These are phyloP conservation scores for Frankliniella fusca DNA, from an alignment of 2,888 invertebrate species.

Conservation along the genomic window DNA sequence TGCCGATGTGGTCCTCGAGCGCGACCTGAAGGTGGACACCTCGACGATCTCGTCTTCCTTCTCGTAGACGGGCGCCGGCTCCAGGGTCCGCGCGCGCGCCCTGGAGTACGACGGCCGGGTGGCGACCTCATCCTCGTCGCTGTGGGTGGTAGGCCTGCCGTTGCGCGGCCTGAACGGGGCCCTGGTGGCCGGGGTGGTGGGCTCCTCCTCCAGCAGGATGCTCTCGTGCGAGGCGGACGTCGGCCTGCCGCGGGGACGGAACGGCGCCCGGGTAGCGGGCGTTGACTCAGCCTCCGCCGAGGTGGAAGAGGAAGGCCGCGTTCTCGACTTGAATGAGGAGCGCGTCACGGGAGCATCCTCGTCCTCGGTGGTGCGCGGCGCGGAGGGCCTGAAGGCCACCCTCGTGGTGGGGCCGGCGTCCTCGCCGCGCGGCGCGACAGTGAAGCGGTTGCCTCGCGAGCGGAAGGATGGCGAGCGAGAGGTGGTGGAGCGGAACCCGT, in stretches of 20 bases:
- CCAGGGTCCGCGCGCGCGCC: background rate
- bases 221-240: background rate
- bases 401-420: background rate
- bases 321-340: background rate
- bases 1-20: background rate
- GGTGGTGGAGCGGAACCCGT: background rate
- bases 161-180: slow-evolving; percentile 28
- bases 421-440: background rate
- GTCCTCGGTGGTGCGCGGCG: background rate
- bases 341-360: background rate
- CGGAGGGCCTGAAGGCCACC: background rate
- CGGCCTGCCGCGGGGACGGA: background rate
- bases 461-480: background rate
- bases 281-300: slow-evolving; percentile 10
- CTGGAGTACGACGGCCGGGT: slow-evolving; percentile 11
- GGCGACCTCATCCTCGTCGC: slow-evolving; percentile 29
- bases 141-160: slow-evolving; percentile 28
- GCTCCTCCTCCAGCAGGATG: background rate
- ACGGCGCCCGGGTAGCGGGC: slow-evolving; percentile 24
- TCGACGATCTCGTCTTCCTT: slow-evolving; percentile 26
- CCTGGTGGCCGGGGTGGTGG: slow-evolving; percentile 28
- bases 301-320: background rate
- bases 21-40: slow-evolving; percentile 26
- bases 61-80: slow-evolving; percentile 28
- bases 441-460: background rate